Evolutionary conservation across 2,113 vertebrate species (phyloP), one percentile per base, ranked within the genome.

Genomic region (Nanorana parkeri): DNA sequence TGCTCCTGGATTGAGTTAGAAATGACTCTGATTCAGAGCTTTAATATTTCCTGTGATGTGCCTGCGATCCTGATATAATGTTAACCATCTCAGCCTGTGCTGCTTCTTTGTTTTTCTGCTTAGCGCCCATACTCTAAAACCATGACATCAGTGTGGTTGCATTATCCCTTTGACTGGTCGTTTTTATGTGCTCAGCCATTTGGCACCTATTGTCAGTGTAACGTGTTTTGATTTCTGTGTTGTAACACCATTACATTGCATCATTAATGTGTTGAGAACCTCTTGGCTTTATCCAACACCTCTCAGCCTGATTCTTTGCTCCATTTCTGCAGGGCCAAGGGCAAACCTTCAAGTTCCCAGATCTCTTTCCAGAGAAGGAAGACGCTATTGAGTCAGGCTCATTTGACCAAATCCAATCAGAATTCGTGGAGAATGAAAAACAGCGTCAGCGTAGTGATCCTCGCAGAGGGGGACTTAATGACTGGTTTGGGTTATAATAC

Each of bases 331-430:
- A 99, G 97, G 93, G 92, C 1, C 91, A 95, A 26, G 93, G 93
- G 85, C 96, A 97, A 91, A 96, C 94, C 5, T 99, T 99, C 90
- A 89, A 91, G 77, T 99, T 99, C 89, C 98, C 98, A 6, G 92
- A 98, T 85, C 90, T 99, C 84, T 99, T 97, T 89, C 96, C 87
- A 20, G 90, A 92, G 87, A 94, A 90, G 88, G 90, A 90, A 64
- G 24, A 26, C 71, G 77, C 75, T 0, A 6, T 68, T 0, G 85
- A 85, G 54, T 90, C 92, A 83, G 90, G 87, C 16, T 93, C 90
- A 20, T 4, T 85, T 71, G 94, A 90, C 13, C 93, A 92, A 55
- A 85, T 94, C 77, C 93, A 86, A 90, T 83, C 91, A 69, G 89
- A 93, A 87, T 92, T 90, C 79, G 86, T 92, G 91, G 92, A 96